These are phyloP conservation scores for Orius laevigatus DNA, from an alignment of 1,140 invertebrate species.

Conservation along the genomic window DNA sequence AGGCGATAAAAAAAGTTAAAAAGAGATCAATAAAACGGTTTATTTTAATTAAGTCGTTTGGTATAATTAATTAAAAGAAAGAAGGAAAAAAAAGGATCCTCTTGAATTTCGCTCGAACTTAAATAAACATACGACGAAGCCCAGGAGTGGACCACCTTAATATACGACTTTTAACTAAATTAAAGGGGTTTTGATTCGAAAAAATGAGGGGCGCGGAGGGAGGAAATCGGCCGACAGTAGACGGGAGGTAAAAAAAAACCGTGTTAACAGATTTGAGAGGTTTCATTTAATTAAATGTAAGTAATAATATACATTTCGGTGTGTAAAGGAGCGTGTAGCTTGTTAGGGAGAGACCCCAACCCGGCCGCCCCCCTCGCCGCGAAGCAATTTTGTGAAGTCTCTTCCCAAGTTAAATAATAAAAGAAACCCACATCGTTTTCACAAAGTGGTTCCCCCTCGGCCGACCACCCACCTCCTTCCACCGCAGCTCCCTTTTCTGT, in stretches of 20 bases:
- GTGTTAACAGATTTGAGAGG: not conserved
- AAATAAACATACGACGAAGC: too few species aligned
- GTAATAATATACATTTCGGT: conserved; percentile 8
- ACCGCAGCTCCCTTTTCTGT: conserved; percentile 7
- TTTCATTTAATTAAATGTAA: conserved; percentile 7
- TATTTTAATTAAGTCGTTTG: too few species aligned
- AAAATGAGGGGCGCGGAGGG: too few species aligned
- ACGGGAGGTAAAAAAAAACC: not conserved
- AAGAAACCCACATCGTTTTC: conserved; percentile 17
- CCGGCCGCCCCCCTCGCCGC: not conserved
- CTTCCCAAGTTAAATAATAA: conserved; percentile 19
- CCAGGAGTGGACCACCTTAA: too few species aligned
- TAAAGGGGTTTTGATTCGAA: too few species aligned
- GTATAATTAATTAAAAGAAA: too few species aligned
- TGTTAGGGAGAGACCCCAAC: not conserved
- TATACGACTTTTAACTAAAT: too few species aligned
- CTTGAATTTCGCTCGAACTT: too few species aligned
- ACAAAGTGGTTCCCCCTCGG: conserved; percentile 12
- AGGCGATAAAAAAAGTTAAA: too few species aligned
- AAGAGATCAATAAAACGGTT: too few species aligned
- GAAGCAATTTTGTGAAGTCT: conserved; percentile 15
- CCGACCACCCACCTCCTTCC: too few species aligned
- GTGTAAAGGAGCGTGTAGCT: conserved; percentile 10
- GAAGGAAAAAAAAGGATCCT: too few species aligned
- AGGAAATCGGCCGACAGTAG: not conserved